Base-by-base conservation (phyloP, 2,888 invertebrate genomes). In the Heliconius erato region DNA sequence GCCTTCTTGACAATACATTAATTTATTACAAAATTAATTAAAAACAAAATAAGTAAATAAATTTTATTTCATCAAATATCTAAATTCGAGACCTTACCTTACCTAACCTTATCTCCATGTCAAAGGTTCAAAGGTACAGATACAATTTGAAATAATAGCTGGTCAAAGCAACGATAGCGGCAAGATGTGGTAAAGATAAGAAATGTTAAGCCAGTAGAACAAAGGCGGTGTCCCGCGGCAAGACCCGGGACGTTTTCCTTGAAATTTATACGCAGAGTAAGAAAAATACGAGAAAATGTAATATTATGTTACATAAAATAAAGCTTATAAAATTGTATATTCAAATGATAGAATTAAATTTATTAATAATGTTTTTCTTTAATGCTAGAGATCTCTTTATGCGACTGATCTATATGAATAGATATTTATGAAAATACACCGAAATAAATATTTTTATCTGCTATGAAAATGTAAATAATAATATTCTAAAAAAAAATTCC, bases 181-280 rank as follows among this genome's bases (percentile, higher is more conserved):
- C 91, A 92, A 90, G 89, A 87, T 87, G 86, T 79, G 85, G 84
- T 85, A 84, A 86, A 85, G 94, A 94, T 93, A 92, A 91, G 90
- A 87, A 86, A 86, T 82, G 89, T 89, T 92, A 91, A 94, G 92
- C 91, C 90, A 80, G 83, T 81, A 88, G 92, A 92, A 94, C 94
- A 94, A 94, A 93, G 93, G 89, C 87, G 80, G 84, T 87, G 87
- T 88, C 91, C 89, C 87, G 86, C 84, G 89, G 90, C 90, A 84
- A 84, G 86, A 88, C 87, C 87, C 86, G 84, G 86, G 86, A 87
- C 86, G 84, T 82, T 85, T 86, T 85, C 89, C 85, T 88, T 86
- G 83, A 82, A 85, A 78, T 71, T 91, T 91, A 86, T 87, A 80
- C 84, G 86, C 16, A 71, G 81, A 72, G 59, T 63, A 77, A 79